Base-by-base conservation (phyloP, 2,888 invertebrate species). In the Leucoptera coffeella region DNA sequence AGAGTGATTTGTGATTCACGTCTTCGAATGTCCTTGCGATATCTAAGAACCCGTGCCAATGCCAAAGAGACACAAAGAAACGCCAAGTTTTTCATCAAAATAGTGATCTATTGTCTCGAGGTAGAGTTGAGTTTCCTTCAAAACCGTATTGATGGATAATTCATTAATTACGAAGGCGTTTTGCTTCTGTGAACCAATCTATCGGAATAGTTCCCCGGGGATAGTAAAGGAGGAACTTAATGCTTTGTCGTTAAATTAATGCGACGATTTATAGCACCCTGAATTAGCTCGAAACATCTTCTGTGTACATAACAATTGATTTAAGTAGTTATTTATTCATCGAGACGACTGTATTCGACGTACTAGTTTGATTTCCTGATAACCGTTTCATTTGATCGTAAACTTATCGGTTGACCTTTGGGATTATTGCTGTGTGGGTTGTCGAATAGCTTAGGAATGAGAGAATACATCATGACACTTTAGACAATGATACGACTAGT, bases 191-290 rank as follows among this genome's bases (percentile, higher is more conserved):
- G 57, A 65, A 67, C 67, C 74, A 71, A 74, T 74, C 73, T 67
- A 74, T 74, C 54, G 69, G 60, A 62, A 74, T 73, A 75, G 73
- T 73, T 73, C 73, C 67, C 73, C 44, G 38, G 73, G 74, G 74
- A 74, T 50, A 47, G 48, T 46, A 40, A 37, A 9, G 40, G 38
- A 46, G 45, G 39, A 45, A 50, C 51, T 50, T 64, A 64, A 69
- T 64, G 65, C 48, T 54, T 51, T 56, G 61, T 64, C 65, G 60
- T 67, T 67, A 65, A 62, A 60, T 65, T 67, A 67, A 69, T 69
- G 57, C 61, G 40, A 58, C 47, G 54, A 67, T 69, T 67, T 65
- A 67, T 67, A 64, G 57, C 56, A 53, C 43, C 43, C 46, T 55
- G 59, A 60, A 61, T 62, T 60, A 61, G 54, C 51, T 38, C 22